Percentiles rank a stretch among this genome's conserved stretches.
Evolutionary conservation across 2,113 vertebrate species (phyloP).

Genomic region (Empidonax alnorum): DNA sequence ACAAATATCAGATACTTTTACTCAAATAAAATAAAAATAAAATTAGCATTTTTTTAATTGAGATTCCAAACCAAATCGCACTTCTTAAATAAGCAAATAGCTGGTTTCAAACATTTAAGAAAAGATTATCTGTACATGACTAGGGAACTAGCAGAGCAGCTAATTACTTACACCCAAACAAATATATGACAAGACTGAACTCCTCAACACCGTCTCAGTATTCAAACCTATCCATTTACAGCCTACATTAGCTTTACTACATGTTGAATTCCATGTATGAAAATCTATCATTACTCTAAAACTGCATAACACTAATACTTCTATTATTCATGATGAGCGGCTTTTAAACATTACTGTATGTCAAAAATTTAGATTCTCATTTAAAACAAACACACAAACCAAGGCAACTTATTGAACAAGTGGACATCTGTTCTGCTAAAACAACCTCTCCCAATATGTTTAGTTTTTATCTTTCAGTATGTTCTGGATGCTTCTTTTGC

Average conservation of each 20-base stretch:
- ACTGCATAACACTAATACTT: not conserved
- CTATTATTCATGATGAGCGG: not conserved
- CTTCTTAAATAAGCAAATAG: not conserved
- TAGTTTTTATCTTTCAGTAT: not conserved
- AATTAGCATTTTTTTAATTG: not conserved
- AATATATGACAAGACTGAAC: not conserved
- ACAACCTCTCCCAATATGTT: not conserved
- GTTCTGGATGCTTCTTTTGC: not conserved
- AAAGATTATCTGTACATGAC: not conserved
- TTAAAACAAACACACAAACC: constrained; percentile 16
- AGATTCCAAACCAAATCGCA: not conserved
- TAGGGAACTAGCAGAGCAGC: not conserved
- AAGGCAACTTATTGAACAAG: not conserved
- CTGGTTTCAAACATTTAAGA: not conserved
- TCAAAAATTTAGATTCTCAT: constrained; percentile 28
- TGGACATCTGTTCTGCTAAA: not conserved
- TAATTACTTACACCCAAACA: not conserved
- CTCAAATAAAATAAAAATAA: not conserved
- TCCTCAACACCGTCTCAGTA: not conserved
- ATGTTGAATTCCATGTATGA: not conserved
- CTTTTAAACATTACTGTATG: constrained; percentile 5
- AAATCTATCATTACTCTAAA: not conserved
- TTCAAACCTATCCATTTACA: not conserved
- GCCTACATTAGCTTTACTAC: not conserved
- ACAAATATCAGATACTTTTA: not conserved